Percentiles rank a stretch among this genome's conserved stretches.
These are phyloP conservation scores for Thaumatotibia leucotreta DNA, from an alignment of 1,140 invertebrate genomes.

Conservation along the genomic window DNA sequence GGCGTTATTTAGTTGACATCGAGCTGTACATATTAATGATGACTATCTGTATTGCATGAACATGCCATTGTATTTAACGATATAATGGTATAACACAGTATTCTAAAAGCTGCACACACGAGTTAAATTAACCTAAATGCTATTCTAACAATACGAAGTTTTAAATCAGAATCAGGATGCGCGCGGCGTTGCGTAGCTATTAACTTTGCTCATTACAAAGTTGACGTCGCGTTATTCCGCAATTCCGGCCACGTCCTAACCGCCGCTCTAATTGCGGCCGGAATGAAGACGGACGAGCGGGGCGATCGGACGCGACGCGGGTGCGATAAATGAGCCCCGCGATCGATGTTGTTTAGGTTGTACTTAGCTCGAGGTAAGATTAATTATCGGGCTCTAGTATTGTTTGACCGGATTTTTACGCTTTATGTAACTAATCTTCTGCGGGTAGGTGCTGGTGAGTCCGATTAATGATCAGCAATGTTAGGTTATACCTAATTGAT, in stretches of 20 bases:
- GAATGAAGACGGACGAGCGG: conserved; percentile 79
- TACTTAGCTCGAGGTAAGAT: neutral
- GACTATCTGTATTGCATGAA: too few relatives aligned
- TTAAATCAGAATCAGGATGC: conserved; percentile 55
- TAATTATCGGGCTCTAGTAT: neutral
- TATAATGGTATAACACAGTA: too few relatives aligned
- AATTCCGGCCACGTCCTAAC: conserved; percentile 76
- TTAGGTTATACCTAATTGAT: too few relatives aligned
- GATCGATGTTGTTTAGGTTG: conserved; percentile 12
- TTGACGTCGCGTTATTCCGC: conserved; percentile 57
- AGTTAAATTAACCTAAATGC: neutral
- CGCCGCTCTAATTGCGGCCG: conserved; percentile 81
- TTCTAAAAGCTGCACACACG: too few relatives aligned
- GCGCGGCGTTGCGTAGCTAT: conserved; percentile 58
- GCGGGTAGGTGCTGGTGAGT: neutral
- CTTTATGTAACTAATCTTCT: neutral
- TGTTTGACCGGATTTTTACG: neutral
- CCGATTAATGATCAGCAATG: neutral
- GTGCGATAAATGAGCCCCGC: conserved; percentile 48
- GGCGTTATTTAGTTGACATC: too few relatives aligned
- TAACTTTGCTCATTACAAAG: conserved; percentile 76
- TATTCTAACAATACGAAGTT: conserved; percentile 34
- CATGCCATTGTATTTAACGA: too few relatives aligned
- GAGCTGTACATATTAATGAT: too few relatives aligned
- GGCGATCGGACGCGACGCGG: conserved; percentile 69